phyloP scores from a whole-genome alignment of 2,888 invertebrate genomes.

The Muscina levida region DNA sequence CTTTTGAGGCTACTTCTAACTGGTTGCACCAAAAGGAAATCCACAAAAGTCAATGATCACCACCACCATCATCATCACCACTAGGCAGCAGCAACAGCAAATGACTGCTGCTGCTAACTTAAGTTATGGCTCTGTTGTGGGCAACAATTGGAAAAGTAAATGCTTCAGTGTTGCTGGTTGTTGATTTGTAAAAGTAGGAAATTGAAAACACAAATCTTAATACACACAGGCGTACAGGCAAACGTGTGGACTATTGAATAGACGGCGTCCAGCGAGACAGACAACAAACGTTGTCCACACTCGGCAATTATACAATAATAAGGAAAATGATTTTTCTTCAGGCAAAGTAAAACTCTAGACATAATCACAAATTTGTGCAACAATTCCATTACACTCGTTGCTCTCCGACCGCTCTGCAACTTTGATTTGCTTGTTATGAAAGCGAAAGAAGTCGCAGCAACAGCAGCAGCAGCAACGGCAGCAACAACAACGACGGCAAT shows the following conservation, averaged over 20 bases:
- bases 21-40: slow-evolving; percentile 68
- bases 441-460: slow-evolving; percentile 47
- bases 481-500: neutral
- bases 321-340: slow-evolving; percentile 41
- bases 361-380: slow-evolving; percentile 55
- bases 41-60: slow-evolving; percentile 76
- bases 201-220: slow-evolving; percentile 56
- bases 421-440: slow-evolving; percentile 21
- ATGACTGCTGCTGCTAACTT: neutral
- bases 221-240: slow-evolving; percentile 46
- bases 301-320: slow-evolving; percentile 46
- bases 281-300: slow-evolving; percentile 17
- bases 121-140: neutral
- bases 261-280: neutral
- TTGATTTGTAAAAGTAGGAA: slow-evolving; percentile 56
- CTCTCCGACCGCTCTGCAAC: neutral
- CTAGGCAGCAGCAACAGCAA: too few species aligned
- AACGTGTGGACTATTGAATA: neutral
- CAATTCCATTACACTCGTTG: slow-evolving; percentile 24
- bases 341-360: slow-evolving; percentile 47
- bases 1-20: neutral
- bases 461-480: neutral
- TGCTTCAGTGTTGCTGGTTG: slow-evolving; percentile 35
- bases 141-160: slow-evolving; percentile 54
- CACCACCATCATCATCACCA: neutral